Base-by-base conservation (phyloP, 2,888 invertebrate species). In the Vannuccia rotundouncinata region DNA sequence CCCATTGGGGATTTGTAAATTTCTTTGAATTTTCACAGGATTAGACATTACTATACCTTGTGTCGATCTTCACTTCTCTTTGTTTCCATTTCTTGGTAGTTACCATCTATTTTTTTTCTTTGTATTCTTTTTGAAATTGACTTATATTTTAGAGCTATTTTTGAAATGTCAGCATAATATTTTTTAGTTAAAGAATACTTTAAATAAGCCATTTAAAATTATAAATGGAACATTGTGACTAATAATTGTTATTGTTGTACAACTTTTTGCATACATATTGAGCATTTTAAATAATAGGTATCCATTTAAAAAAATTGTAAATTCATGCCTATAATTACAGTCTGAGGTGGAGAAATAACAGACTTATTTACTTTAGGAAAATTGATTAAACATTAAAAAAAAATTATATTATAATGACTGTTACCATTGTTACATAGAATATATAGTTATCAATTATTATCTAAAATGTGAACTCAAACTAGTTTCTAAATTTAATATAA, bases 21-120 rank as follows among this genome's bases (percentile, higher is more conserved):
- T 66, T 22, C 22, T 66, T 66, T 22, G 66, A 17, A 66, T 66
- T 66, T 66, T 66, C 66, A 66, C 25, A 66, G 10, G 22, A 66
- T 66, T 22, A 66, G 66, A 66, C 66, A 66, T 22, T 22, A 66
- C 22, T n/a, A n/a, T 66, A 13, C 66, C 25, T 66, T 66, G 25
- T 27, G 66, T 22, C 66, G 25, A 66, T 66, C 66, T 66, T 66
- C 25, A 66, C 66, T 66, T 66, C 66, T n/a, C n/a, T n/a, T n/a
- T n/a, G n/a, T n/a, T n/a, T n/a, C n/a, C n/a, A n/a, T n/a, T n/a
- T n/a, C n/a, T n/a, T n/a, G n/a, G n/a, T 45, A 5, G 5, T 45
- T 45, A 5, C 17, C 22, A 66, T 66, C 66, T 66, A 22, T 17
- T 66, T 66, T 66, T 45, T n/a, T 66, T 66, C 66, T 66, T 66